Percentiles rank a stretch among this genome's conserved stretches.
These are phyloP conservation scores for Gastrophryne carolinensis DNA, from an alignment of 2,797 vertebrate species.

Conservation along the genomic window DNA sequence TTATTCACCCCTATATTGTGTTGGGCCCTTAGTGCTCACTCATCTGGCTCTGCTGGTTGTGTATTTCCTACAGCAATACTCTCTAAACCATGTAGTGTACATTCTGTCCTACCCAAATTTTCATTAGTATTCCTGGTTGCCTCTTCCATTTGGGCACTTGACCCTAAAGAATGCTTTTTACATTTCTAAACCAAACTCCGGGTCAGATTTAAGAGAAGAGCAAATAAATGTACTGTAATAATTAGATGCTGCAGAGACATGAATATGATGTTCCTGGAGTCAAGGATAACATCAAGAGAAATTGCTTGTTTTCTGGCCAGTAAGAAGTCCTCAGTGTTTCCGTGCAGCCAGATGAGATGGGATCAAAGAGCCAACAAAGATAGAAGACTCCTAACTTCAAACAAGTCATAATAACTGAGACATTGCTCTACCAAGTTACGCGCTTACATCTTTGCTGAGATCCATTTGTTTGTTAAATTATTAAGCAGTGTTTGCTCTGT, in stretches of 20 bases:
- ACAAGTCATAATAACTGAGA: constrained; percentile 13
- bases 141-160: too few species aligned
- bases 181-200: too few species aligned
- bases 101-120: too few species aligned
- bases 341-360: constrained; percentile 18
- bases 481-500: background rate
- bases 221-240: too few species aligned
- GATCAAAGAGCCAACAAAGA: constrained; percentile 20
- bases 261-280: background rate
- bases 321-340: constrained; percentile 26
- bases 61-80: too few species aligned
- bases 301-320: constrained; percentile 31
- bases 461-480: background rate
- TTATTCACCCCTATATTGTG: too few species aligned
- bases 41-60: too few species aligned
- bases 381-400: constrained; percentile 13
- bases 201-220: too few species aligned
- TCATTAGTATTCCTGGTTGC: too few species aligned
- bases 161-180: too few species aligned
- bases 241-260: background rate
- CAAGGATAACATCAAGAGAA: constrained; percentile 13
- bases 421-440: background rate
- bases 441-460: background rate
- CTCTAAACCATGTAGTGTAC: too few species aligned
- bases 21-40: too few species aligned